These are phyloP conservation scores for Tinamus major DNA, from an alignment of 2,797 vertebrate genomes.

Conservation along the genomic window DNA sequence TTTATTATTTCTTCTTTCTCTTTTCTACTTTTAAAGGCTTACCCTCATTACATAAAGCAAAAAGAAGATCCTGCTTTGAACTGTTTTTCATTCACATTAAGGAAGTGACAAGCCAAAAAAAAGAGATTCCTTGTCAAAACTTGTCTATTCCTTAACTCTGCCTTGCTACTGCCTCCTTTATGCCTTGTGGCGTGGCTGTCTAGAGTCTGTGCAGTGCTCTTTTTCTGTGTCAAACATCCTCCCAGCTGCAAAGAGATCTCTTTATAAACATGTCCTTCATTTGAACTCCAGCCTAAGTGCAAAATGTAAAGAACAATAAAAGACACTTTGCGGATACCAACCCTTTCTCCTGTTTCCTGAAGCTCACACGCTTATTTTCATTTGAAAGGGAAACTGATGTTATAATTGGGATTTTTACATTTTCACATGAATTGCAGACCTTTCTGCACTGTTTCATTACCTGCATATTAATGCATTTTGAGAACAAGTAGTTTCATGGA, in stretches of 20 bases:
- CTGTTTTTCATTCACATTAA: neutral
- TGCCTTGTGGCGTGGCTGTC: neutral
- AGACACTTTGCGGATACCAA: neutral
- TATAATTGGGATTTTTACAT: constrained; percentile 8
- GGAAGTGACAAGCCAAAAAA: neutral
- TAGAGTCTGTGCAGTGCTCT: neutral
- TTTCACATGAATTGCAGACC: constrained; percentile 8
- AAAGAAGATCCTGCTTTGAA: neutral
- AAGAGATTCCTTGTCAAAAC: neutral
- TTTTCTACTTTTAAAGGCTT: neutral
- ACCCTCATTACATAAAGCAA: neutral
- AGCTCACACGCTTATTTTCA: neutral
- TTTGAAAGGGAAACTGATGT: constrained; percentile 3
- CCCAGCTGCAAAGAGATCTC: neutral
- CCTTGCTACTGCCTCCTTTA: neutral
- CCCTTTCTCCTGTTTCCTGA: neutral
- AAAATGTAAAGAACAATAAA: neutral
- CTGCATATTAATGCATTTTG: neutral
- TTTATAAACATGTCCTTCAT: neutral
- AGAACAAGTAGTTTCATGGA: neutral
- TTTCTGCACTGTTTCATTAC: neutral
- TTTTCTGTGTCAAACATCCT: neutral
- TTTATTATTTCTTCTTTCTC: neutral
- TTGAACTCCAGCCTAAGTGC: neutral
- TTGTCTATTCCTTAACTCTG: neutral